phyloP scores from a whole-genome alignment of 1,140 invertebrate species.

The Pentalonia nigronervosa region DNA sequence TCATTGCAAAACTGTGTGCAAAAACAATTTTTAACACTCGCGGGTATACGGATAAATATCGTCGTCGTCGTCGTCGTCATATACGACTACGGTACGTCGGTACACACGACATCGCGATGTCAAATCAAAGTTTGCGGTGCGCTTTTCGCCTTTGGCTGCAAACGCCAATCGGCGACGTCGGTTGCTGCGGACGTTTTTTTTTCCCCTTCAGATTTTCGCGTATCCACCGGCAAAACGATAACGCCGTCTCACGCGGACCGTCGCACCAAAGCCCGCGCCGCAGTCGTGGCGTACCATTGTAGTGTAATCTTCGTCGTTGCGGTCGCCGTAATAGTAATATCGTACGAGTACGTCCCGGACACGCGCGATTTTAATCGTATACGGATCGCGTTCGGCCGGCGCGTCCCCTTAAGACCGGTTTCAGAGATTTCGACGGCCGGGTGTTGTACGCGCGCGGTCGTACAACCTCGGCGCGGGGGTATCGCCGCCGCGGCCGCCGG shows the following conservation, averaged over 20 bases:
- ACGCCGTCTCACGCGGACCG: neutral
- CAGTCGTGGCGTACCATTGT: neutral
- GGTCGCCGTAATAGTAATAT: neutral
- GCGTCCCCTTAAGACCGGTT: slow-evolving; percentile 31
- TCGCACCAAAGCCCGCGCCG: neutral
- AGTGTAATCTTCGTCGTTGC: neutral
- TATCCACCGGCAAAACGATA: neutral
- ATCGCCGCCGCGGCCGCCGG: neutral
- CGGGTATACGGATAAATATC: neutral
- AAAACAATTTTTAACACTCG: neutral
- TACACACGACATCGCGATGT: no score
- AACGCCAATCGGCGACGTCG: no score
- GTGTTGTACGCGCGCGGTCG: neutral
- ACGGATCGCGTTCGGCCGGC: neutral
- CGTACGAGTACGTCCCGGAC: neutral
- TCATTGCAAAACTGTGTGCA: neutral
- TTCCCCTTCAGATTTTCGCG: no score
- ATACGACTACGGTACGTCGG: no score
- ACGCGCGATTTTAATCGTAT: slow-evolving; percentile 27
- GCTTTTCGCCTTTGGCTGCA: neutral
- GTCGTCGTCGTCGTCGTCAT: no score
- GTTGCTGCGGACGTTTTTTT: no score
- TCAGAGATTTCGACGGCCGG: slow-evolving; percentile 20
- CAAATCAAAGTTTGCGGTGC: no score
- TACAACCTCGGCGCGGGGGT: slow-evolving; percentile 1